These are phyloP conservation scores for Leucoma salicis DNA, from an alignment of 2,888 invertebrate species.

Conservation along the genomic window DNA sequence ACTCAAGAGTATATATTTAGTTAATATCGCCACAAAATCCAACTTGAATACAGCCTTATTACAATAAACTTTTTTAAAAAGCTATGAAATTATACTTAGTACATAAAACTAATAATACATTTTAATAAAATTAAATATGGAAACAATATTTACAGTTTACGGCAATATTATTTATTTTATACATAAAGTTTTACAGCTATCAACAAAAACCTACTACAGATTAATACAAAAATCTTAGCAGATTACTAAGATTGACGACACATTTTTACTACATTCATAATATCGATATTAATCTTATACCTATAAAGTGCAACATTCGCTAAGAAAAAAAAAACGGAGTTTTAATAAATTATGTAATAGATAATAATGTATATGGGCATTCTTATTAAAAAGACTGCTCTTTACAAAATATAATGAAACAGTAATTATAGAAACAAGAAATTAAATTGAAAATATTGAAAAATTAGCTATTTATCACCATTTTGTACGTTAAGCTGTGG, in stretches of 20 bases:
- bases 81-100: slow-evolving; percentile 63
- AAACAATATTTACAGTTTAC: slow-evolving; percentile 79
- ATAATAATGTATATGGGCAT: too few species aligned
- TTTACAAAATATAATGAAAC: too few species aligned
- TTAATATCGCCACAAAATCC: slow-evolving; percentile 72
- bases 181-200: slow-evolving; percentile 76
- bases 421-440: too few species aligned
- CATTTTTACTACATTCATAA: slow-evolving; percentile 71
- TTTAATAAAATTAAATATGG: slow-evolving; percentile 71
- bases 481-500: too few species aligned
- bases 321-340: slow-evolving; percentile 73
- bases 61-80: slow-evolving; percentile 63
- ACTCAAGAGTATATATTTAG: slow-evolving; percentile 39
- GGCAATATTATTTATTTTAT: slow-evolving; percentile 71
- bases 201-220: slow-evolving; percentile 72
- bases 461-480: too few species aligned
- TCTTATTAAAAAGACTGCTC: too few species aligned
- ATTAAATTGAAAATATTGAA: too few species aligned
- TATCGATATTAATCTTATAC: slow-evolving; percentile 71
- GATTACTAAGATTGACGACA: slow-evolving; percentile 75
- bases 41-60: slow-evolving; percentile 64
- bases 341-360: slow-evolving; percentile 79
- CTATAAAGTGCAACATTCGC: slow-evolving; percentile 78
- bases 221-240: slow-evolving; percentile 67
- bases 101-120: slow-evolving; percentile 74